These are phyloP conservation scores for Psilopsiagon aurifrons DNA, from an alignment of 2,113 vertebrate genomes.

Conservation along the genomic window DNA sequence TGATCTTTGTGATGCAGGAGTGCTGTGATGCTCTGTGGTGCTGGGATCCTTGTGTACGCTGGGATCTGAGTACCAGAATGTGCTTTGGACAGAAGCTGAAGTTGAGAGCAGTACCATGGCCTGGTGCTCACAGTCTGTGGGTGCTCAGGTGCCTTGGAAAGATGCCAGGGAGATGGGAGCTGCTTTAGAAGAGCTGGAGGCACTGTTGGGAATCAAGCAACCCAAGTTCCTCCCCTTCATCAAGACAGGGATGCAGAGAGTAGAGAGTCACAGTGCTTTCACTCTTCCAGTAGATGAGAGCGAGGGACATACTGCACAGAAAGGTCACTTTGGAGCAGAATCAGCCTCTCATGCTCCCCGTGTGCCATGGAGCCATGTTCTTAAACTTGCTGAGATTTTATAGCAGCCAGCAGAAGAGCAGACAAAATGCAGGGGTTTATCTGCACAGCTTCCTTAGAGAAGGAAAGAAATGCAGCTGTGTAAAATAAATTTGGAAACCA, in stretches of 20 bases:
- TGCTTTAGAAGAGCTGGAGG: background rate
- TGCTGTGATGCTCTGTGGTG: rapidly evolving
- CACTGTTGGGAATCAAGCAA: background rate
- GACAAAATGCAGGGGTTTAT: background rate
- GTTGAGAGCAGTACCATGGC: background rate
- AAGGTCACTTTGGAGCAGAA: background rate
- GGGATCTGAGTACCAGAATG: background rate
- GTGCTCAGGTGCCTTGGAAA: background rate
- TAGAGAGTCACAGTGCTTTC: background rate
- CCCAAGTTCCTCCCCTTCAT: background rate
- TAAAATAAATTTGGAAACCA: background rate
- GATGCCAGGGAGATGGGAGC: background rate
- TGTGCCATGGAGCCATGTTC: background rate
- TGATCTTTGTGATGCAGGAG: background rate
- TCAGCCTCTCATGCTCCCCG: rapidly evolving
- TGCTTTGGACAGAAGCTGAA: background rate
- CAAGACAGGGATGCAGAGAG: background rate
- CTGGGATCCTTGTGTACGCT: rapidly evolving
- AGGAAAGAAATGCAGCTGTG: background rate
- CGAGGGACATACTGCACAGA: background rate
- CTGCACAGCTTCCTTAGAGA: background rate
- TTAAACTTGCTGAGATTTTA: background rate
- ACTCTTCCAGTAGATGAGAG: background rate
- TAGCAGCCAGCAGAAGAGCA: background rate
- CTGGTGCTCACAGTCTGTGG: background rate